Evolutionary conservation across 1,140 invertebrate genomes (phyloP).

Genomic region (Brachionus plicatilis): DNA sequence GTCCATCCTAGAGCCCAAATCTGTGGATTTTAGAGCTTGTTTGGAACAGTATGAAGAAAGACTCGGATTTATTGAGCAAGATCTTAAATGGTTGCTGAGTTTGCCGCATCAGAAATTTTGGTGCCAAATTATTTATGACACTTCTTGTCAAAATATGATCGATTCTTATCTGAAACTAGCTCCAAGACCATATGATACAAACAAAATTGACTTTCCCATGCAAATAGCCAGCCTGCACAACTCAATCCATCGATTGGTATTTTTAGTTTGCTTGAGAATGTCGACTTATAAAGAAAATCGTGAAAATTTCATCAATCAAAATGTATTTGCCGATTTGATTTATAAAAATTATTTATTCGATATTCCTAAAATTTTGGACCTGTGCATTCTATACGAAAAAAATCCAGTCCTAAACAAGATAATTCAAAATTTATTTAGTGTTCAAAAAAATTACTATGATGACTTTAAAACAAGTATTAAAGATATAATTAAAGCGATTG

Average conservation of each 20-base stretch:
- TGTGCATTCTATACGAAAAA: slow-evolving; percentile 16
- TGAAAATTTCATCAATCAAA: slow-evolving; percentile 18
- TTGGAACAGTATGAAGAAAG: slow-evolving; percentile 19
- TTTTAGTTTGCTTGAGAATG: slow-evolving; percentile 27
- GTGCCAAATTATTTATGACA: slow-evolving; percentile 31
- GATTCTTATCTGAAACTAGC: slow-evolving; percentile 19
- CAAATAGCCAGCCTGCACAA: neutral
- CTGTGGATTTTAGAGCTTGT: neutral
- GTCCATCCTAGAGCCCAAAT: neutral
- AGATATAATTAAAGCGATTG: slow-evolving; percentile 27
- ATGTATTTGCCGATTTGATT: slow-evolving; percentile 19
- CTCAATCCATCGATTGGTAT: neutral
- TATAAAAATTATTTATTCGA: slow-evolving; percentile 38
- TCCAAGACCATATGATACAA: slow-evolving; percentile 12
- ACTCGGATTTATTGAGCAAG: neutral
- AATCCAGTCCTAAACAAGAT: neutral
- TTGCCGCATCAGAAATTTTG: slow-evolving; percentile 34
- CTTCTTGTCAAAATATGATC: neutral
- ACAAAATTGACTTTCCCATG: neutral
- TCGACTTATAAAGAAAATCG: slow-evolving; percentile 31
- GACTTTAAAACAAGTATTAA: slow-evolving; percentile 9
- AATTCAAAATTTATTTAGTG: slow-evolving; percentile 22
- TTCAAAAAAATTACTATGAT: slow-evolving; percentile 2
- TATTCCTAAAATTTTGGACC: slow-evolving; percentile 19
- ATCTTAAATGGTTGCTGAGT: slow-evolving; percentile 37